Evolutionary conservation across 1,140 invertebrate species (phyloP).

Genomic region (Drosophila equinoxialis): DNA sequence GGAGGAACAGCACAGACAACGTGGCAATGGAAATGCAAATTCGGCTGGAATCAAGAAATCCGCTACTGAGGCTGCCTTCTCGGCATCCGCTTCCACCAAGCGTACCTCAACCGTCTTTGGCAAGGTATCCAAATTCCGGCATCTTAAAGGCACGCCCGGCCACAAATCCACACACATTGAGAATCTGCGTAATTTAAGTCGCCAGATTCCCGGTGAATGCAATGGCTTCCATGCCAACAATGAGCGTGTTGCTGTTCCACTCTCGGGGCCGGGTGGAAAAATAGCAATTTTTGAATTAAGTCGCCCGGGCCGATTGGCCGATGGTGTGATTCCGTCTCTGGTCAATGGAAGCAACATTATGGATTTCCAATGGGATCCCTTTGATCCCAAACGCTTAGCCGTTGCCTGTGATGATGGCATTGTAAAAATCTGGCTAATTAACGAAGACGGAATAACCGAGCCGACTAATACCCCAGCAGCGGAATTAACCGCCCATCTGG

Average conservation of each 20-base stretch:
- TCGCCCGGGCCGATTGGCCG: conserved; percentile 90
- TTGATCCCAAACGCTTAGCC: conserved; percentile 90
- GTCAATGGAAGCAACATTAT: conserved; percentile 94
- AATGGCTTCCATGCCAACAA: conserved; percentile 96
- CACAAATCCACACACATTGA: conserved; percentile 96
- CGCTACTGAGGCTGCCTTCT: conserved; percentile 85
- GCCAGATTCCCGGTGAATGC: conserved; percentile 96
- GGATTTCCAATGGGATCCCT: conserved; percentile 97
- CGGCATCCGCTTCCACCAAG: conserved; percentile 85
- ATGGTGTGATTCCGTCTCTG: conserved; percentile 91
- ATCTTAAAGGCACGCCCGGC: conserved; percentile 93
- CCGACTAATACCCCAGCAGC: conserved; percentile 85
- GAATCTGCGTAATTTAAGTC: conserved; percentile 94
- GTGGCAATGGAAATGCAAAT: conserved; percentile 52
- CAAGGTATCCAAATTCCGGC: conserved; percentile 95
- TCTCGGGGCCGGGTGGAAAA: conserved; percentile 94
- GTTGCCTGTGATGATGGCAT: conserved; percentile 96
- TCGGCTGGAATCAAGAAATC: conserved; percentile 66
- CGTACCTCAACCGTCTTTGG: conserved; percentile 94
- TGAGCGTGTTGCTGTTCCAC: conserved; percentile 92
- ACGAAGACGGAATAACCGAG: conserved; percentile 84
- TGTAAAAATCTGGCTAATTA: conserved; percentile 93
- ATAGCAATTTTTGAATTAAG: conserved; percentile 93
- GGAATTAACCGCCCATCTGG: conserved; percentile 91
- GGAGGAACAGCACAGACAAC: conserved; percentile 66